Evolutionary conservation across 2,888 invertebrate genomes (phyloP), one percentile per base, ranked within the genome.

Genomic region (Empis stercorea): DNA sequence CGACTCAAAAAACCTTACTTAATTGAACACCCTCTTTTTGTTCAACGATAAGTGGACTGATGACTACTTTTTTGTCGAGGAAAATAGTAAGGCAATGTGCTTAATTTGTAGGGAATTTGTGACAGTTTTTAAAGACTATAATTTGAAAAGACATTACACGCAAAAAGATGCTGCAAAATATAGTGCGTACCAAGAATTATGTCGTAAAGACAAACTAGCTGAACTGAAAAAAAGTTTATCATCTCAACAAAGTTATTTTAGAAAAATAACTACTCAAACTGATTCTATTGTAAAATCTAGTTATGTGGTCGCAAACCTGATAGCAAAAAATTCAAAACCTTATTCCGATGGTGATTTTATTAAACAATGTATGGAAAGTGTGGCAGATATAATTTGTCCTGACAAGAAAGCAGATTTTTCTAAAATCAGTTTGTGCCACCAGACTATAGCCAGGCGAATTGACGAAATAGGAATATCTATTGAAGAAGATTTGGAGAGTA

Each of bases 241-340:
- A 9, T 38, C 45, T 39, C 32, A 45, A 45, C 38, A 45, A 39
- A 23, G 13, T 27, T 34, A 5, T 34, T 34, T 34, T 34, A 34
- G 7, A 34, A 34, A 34, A 7, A n/a, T n/a, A 34, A 7, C n/a
- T 34, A 34, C 34, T 34, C 34, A 34, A 34, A 34, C 3, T 34
- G n/a, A 34, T 13, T 5, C 3, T 7, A 34, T 34, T n/a, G 3
- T 20, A 14, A 30, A 38, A 30, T 16, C 14, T n/a, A 20, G 38
- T 15, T 39, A 39, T 32, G 47, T 42, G 16, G 30, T 23, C 5
- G 34, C 34, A 20, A 39, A 40, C 14, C 3, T 38, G 17, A 39
- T 41, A 41, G 16, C 41, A 30, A 59, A 57, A n/a, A 37, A 46
- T 32, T 30, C 40, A 9, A 30, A 36, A 17, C 15, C n/a, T 2